phyloP scores from a whole-genome alignment of 2,113 vertebrate genomes.

The Ophthalmolycus amberensis region DNA sequence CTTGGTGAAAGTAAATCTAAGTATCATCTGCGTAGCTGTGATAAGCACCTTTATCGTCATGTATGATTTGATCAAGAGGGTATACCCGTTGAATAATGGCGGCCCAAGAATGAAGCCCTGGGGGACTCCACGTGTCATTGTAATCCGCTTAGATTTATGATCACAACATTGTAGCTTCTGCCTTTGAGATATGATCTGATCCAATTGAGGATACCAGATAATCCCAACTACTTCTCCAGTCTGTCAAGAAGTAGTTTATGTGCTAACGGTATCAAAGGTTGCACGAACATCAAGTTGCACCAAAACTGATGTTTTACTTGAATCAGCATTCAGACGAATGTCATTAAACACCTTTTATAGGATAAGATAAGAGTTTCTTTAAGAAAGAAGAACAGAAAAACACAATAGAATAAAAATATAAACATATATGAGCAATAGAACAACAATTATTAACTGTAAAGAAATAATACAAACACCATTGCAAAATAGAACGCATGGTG shows the following conservation, averaged over 20 bases:
- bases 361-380: background rate
- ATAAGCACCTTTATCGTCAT: background rate
- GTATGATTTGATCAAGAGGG: background rate
- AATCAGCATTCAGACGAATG: background rate
- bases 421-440: background rate
- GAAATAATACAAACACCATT: background rate
- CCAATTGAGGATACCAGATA: background rate
- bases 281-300: background rate
- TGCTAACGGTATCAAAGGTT: background rate
- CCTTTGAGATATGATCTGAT: background rate
- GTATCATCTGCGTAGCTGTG: background rate
- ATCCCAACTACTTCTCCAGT: background rate
- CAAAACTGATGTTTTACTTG: background rate
- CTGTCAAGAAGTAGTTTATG: background rate
- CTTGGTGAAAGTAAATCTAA: background rate
- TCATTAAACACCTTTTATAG: background rate
- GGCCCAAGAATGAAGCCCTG: slow-evolving; percentile 3
- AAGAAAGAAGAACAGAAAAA: background rate
- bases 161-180: background rate
- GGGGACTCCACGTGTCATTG: background rate
- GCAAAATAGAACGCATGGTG: background rate
- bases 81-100: background rate
- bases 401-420: background rate
- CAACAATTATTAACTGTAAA: background rate
- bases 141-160: background rate